A percentile compares a stretch with the other conserved stretches of the same genome.
phyloP scores from a whole-genome alignment of 1,140 invertebrate genomes.

The Drosophila sechellia region DNA sequence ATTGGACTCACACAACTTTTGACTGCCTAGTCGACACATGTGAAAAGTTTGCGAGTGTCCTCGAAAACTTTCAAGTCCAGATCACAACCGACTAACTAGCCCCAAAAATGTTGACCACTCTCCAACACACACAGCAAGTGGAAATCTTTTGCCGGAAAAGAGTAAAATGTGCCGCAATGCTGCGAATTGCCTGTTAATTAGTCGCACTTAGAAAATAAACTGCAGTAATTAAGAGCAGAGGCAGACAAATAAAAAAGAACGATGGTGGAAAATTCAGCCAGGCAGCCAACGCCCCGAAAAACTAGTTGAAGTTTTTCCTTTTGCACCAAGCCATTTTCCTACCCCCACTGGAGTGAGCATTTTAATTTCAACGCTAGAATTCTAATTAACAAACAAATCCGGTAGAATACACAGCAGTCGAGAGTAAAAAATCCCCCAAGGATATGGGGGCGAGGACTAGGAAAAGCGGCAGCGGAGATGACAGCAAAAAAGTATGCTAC shows the following conservation, averaged over 20 bases:
- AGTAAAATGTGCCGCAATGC: constrained; percentile 72
- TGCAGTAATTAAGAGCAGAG: constrained; percentile 82
- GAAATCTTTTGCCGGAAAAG: constrained; percentile 30
- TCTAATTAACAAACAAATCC: constrained; percentile 84
- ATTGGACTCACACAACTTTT: constrained; percentile 28
- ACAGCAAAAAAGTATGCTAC: constrained; percentile 78
- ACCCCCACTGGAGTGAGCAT: constrained; percentile 37
- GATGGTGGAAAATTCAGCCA: constrained; percentile 27
- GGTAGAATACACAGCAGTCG: constrained; percentile 73
- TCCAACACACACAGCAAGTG: constrained; percentile 21
- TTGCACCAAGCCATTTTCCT: constrained; percentile 1
- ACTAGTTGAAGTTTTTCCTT: constrained; percentile 50
- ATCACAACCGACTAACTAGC: constrained; percentile 67
- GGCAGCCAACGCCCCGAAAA: constrained; percentile 53
- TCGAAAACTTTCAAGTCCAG: constrained; percentile 43
- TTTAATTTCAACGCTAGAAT: constrained; percentile 84
- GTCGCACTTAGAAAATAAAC: constrained; percentile 85
- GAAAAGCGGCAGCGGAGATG: constrained; percentile 9
- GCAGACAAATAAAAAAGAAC: constrained; percentile 58
- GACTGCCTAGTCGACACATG: constrained; percentile 13
- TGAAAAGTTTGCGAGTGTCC: constrained; percentile 18
- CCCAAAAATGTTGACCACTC: constrained; percentile 65
- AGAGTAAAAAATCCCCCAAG: constrained; percentile 34
- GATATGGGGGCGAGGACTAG: constrained; percentile 8
- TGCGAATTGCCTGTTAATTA: constrained; percentile 84